A percentile compares a stretch with the other conserved stretches of the same genome.
These are phyloP conservation scores for Corynorhinus townsendii DNA, from an alignment of 2,113 vertebrate genomes.

Conservation along the genomic window DNA sequence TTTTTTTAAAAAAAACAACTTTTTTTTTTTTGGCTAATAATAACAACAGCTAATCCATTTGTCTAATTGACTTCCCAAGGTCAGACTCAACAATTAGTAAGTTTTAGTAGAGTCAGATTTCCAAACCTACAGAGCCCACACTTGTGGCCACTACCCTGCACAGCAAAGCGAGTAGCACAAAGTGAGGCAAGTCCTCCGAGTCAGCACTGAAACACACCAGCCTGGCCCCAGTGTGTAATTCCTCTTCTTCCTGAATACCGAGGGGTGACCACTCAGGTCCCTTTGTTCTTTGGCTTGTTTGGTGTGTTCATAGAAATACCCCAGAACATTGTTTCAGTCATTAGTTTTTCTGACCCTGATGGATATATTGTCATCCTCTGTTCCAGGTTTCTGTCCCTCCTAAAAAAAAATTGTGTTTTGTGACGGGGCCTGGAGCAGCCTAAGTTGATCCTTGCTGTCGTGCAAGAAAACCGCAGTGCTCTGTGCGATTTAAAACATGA, in stretches of 20 bases:
- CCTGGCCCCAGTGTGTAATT: not conserved
- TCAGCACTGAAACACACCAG: not conserved
- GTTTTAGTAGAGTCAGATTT: not conserved
- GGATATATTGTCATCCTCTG: not conserved
- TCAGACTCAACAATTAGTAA: not conserved
- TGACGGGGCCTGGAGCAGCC: not conserved
- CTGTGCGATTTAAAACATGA: not conserved
- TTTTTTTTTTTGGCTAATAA: not conserved
- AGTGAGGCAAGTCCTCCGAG: not conserved
- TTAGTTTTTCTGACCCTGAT: not conserved
- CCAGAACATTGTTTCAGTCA: not conserved
- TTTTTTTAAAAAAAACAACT: not conserved
- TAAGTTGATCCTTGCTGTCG: not conserved
- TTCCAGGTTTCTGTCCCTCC: not conserved
- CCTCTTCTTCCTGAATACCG: not conserved
- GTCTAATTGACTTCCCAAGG: not conserved
- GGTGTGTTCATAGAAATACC: not conserved
- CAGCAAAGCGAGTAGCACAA: not conserved
- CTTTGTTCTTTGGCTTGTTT: not conserved
- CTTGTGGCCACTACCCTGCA: not conserved
- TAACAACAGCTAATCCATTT: not conserved
- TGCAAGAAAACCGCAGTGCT: not conserved
- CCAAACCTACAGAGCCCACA: no score
- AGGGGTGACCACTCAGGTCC: not conserved
- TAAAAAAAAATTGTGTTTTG: slow-evolving; percentile 4